Base-by-base conservation (phyloP, 2,888 invertebrate species). In the Furcula furcula region DNA sequence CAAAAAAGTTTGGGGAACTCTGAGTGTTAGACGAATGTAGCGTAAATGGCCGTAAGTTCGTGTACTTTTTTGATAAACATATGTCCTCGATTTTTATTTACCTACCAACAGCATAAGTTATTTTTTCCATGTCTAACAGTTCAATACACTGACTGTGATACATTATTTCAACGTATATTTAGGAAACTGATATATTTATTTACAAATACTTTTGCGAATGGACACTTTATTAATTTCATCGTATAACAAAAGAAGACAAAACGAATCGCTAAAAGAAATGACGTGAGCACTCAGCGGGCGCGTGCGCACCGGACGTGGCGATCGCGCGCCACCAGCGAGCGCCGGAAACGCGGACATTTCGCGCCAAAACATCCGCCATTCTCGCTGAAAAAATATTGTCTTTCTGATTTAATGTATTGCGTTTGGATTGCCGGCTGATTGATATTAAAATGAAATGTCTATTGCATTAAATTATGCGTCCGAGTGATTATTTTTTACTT, bases 291-390 rank as follows among this genome's bases (percentile, higher is more conserved):
- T 55, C 45, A 36, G 6, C 36, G 47, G 47, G 61, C 42, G 51
- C 56, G 15, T 32, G 46, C 56, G 38, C 49, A 59, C 72, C 74
- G 76, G 76, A 74, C 46, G 68, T 57, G 43, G 29, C 54, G 66
- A 72, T 75, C 63, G 65, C 65, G 68, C 65, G 71, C 66, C 56
- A n/a, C n/a, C 59, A 59, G 66, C 48, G 57, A 58, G 44, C 55
- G 40, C 48, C 68, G 75, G 75, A 73, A 67, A 59, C 56, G 55
- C 45, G 41, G 55, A 60, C 71, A 59, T 62, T 70, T 70, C 62
- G 64, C 71, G 67, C 65, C 67, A 65, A 69, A 73, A 68, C 69
- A 64, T 65, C 60, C 67, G 65, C 60, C 59, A 62, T 65, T 64
- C 57, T 46, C 39, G 46, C 52, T 61, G 65, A 65, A 75, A 73